phyloP scores from a whole-genome alignment of 2,888 invertebrate genomes.

The Watsonalla cultraria region DNA sequence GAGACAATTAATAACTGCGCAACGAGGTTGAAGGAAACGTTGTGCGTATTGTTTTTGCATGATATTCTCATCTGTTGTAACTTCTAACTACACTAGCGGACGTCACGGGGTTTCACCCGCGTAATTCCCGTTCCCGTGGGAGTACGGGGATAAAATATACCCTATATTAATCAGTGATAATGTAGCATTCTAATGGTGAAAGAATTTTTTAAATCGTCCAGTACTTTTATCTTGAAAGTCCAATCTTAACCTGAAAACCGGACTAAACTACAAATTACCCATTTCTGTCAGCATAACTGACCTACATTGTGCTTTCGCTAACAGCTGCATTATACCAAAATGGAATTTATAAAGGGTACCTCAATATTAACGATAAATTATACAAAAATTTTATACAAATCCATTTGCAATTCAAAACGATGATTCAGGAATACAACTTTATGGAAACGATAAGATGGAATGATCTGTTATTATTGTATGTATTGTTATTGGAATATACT shows the following conservation, averaged over 20 bases:
- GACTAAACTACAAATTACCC: neutral
- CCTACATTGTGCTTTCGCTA: neutral
- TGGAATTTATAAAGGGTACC: neutral
- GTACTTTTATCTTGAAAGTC: too few relatives aligned
- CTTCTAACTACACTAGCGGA: too few relatives aligned
- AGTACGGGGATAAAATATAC: too few relatives aligned
- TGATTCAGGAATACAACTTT: neutral
- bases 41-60: neutral
- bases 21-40: neutral
- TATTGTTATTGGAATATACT: too few relatives aligned
- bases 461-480: too few relatives aligned
- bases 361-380: slow-evolving; percentile 2
- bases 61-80: too few relatives aligned
- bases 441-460: neutral
- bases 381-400: slow-evolving; percentile 1
- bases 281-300: neutral
- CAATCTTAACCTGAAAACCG: neutral
- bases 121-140: too few relatives aligned
- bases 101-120: too few relatives aligned
- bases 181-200: too few relatives aligned
- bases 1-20: neutral
- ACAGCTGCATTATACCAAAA: neutral
- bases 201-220: too few relatives aligned
- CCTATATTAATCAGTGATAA: too few relatives aligned
- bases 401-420: slow-evolving; percentile 1